A percentile compares a stretch with the other conserved stretches of the same genome.
Evolutionary conservation across 2,797 vertebrate genomes (phyloP).

Genomic region (Falco rusticolus): DNA sequence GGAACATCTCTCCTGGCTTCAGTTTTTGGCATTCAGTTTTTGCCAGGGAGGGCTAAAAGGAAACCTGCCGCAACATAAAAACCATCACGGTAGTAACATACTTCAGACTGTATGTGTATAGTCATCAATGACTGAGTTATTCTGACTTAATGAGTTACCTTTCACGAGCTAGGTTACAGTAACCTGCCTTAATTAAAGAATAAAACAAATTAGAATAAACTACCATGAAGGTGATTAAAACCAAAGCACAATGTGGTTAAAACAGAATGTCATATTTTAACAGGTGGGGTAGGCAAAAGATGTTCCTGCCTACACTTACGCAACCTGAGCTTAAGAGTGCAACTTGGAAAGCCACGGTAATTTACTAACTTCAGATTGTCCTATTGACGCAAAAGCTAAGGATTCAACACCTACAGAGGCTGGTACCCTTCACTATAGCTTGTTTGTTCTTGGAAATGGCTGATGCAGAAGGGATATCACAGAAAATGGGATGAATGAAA

Average conservation of each 20-base stretch:
- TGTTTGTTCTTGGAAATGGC: neutral
- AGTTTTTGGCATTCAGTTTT: neutral
- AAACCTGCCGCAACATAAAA: neutral
- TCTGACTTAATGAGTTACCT: neutral
- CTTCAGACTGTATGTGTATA: neutral
- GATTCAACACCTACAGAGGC: neutral
- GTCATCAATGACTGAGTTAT: neutral
- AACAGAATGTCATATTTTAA: neutral
- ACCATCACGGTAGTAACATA: rapidly evolving
- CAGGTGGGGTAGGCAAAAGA: neutral
- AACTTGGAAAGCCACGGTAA: neutral
- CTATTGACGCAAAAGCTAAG: neutral
- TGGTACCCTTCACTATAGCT: neutral
- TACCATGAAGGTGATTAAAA: neutral
- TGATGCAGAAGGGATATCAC: neutral
- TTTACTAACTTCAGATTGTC: neutral
- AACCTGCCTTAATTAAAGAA: neutral
- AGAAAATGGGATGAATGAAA: neutral
- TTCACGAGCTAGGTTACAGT: neutral
- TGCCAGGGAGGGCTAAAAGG: neutral
- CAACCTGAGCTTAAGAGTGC: neutral
- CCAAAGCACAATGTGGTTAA: neutral
- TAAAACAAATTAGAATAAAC: neutral
- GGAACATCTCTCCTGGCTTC: neutral
- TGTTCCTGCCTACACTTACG: neutral